Evolutionary conservation across 2,797 vertebrate species (phyloP), one percentile per base, ranked within the genome.

Genomic region (Falco columbarius): DNA sequence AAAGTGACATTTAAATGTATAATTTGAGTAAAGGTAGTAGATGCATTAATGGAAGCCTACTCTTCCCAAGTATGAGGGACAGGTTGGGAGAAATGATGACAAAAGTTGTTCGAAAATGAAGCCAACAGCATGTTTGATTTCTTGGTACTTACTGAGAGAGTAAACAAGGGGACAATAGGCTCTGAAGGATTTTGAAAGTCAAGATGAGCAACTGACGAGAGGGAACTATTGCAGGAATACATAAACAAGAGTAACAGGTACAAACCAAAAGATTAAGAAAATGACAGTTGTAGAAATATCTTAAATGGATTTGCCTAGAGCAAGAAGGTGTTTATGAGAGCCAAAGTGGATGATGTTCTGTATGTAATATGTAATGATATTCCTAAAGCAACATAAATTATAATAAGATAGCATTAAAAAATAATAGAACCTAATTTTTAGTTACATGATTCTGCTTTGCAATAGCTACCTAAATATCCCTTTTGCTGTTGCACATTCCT

Each of bases 101-200:
- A 70, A 34, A 82, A 80, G 36, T 29, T 68, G n/a, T 52, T 62
- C 66, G 55, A 66, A 83, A 95, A 86, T 46, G 24, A 86, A 83
- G 76, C 36, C 54, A 65, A 19, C 17, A 49, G 63, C 3, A 13
- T 22, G 22, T 49, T 65, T 90, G 22, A 82, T 80, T 88, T 93
- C 46, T 59, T 83, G 47, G 32, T 82, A 75, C 29, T 75, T 74
- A 85, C 46, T 91, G 87, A 92, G 81, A 86, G 34, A 91, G 47
- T 77, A 88, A 82, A 72, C 36, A 83, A 81, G n/a, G 26, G 56
- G 44, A 86, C 38, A 91, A 77, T 9, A 86, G 93, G 42, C n/a
- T 86, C 49, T 81, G 83, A 92, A 74, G 73, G 61, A 71, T 62
- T 96, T 77, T 86, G 70, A 36, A 92, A 90, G 52, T 38, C 47